Evolutionary conservation across 2,888 invertebrate species (phyloP), one percentile per base, ranked within the genome.

Genomic region (Stomorhina lunata): DNA sequence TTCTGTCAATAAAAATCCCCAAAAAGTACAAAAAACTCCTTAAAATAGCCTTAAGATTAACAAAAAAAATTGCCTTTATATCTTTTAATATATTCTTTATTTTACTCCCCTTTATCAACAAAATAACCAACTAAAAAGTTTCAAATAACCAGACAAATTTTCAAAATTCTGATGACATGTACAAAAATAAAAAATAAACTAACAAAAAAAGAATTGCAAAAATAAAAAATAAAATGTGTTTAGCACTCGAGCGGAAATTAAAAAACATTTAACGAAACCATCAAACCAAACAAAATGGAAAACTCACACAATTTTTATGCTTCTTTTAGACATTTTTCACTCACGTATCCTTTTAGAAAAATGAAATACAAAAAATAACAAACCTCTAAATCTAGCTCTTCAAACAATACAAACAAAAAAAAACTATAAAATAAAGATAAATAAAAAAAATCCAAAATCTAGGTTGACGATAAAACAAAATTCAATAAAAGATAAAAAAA

Each of bases 241-340:
- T 20, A 50, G 68, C 53, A 69, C 17, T 73, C 34, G 17, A 80
- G 17, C 71, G 80, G 80, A 76, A 72, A 76, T 80, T 83, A 72
- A 80, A 81, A 59, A 20, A 53, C 37, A 65, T 71, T 71, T 29
- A n/a, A 25, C 32, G n/a, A n/a, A n/a, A n/a, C n/a, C n/a, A n/a
- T n/a, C n/a, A n/a, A n/a, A n/a, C n/a, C n/a, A n/a, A n/a, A n/a
- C n/a, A n/a, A n/a, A n/a, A n/a, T n/a, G n/a, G n/a, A n/a, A 40
- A 55, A 72, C 40, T 22, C 40, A 1, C 10, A 29, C n/a, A 27
- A 68, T 12, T 10, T 15, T n/a, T 0, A 12, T 17, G n/a, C 5
- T 25, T 17, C 9, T 15, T 17, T 32, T 50, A 12, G 10, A 1
- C 22, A 17, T 4, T n/a, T 29, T 22, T 10, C 10, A 22, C 15